A percentile compares a stretch with the other conserved stretches of the same genome.
phyloP scores from a whole-genome alignment of 2,797 vertebrate species.

The Coreius guichenoti region DNA sequence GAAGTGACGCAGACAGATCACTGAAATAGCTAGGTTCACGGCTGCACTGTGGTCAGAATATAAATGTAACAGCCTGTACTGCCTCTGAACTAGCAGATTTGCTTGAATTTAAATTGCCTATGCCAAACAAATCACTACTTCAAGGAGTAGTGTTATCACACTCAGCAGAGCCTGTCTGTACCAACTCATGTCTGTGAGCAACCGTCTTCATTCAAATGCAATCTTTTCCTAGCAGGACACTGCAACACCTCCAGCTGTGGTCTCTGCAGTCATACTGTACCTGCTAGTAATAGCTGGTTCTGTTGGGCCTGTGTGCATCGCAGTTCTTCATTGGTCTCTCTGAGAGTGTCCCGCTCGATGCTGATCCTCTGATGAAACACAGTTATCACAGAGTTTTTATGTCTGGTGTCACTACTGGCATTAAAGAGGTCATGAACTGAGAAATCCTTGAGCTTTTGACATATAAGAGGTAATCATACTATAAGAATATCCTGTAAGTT shows the following conservation, averaged over 20 bases:
- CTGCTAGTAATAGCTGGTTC: conserved; percentile 89
- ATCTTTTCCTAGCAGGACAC: background rate
- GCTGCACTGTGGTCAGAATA: background rate
- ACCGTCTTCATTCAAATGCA: background rate
- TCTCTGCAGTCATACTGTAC: conserved; percentile 68
- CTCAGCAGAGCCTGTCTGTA: background rate
- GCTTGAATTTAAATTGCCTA: background rate
- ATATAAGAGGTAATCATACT: no score
- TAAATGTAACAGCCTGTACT: background rate
- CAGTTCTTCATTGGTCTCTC: conserved; percentile 95
- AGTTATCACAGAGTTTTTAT: background rate
- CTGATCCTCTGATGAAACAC: conserved; percentile 83
- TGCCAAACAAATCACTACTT: background rate
- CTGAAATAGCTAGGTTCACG: background rate
- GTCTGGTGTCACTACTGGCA: background rate
- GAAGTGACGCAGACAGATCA: background rate
- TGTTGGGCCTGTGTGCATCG: conserved; percentile 92
- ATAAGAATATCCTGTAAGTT: no score
- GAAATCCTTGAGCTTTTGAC: no score
- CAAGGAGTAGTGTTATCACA: background rate
- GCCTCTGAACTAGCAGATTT: background rate
- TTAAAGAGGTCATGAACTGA: no score
- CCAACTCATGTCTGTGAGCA: background rate
- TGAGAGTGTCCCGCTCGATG: conserved; percentile 92
- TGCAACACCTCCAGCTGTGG: conserved; percentile 9